Evolutionary conservation across 2,113 vertebrate species (phyloP).

Genomic region (Crotalus tigris): DNA sequence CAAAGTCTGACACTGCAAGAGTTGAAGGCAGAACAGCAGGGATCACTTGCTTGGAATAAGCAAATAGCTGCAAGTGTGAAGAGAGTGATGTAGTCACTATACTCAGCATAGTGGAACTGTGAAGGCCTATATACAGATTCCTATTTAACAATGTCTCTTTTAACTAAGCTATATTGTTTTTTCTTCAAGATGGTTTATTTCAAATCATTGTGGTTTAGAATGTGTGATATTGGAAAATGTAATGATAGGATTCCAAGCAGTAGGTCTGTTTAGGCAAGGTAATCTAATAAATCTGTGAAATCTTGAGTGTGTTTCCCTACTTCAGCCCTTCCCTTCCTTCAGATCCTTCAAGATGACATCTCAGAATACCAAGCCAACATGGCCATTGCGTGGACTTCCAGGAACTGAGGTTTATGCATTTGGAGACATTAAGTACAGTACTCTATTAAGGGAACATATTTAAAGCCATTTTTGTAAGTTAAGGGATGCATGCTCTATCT

Average conservation of each 20-base stretch:
- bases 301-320: not conserved
- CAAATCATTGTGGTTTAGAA: not conserved
- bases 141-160: not conserved
- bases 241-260: not conserved
- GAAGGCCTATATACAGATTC: not conserved
- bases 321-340: not conserved
- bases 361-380: not conserved
- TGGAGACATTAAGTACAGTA: not conserved
- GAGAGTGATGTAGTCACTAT: not conserved
- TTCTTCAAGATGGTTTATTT: not conserved
- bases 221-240: not conserved
- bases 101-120: not conserved
- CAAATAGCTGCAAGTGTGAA: not conserved
- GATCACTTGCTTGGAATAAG: slow-evolving; percentile 24
- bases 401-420: not conserved
- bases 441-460: not conserved
- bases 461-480: not conserved
- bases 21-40: slow-evolving; percentile 36
- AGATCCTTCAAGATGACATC: not conserved
- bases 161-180: not conserved
- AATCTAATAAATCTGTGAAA: not conserved
- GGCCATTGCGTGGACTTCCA: not conserved
- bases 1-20: slow-evolving; percentile 49
- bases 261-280: not conserved
- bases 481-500: not conserved